These are phyloP conservation scores for Caligus rogercresseyi DNA, from an alignment of 1,140 invertebrate species.

Conservation along the genomic window DNA sequence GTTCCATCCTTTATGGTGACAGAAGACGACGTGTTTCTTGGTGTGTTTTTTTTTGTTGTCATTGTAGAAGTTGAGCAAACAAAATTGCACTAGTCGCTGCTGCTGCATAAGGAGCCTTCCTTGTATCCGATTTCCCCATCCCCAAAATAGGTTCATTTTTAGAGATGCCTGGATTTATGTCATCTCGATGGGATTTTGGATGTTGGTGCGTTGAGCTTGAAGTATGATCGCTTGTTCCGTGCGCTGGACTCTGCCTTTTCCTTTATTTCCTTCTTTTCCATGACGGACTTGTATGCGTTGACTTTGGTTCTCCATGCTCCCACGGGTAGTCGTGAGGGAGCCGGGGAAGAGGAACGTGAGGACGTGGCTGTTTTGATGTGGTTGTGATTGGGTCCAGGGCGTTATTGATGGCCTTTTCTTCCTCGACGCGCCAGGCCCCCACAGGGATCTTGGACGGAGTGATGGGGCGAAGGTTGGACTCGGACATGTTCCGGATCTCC, in stretches of 20 bases:
- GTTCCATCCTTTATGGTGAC: too few relatives aligned
- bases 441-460: conserved; percentile 19
- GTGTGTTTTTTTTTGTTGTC: too few relatives aligned
- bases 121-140: not conserved
- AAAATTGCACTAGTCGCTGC: too few relatives aligned
- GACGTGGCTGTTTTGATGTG: not conserved
- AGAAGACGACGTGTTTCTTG: too few relatives aligned
- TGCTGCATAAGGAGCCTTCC: too few relatives aligned
- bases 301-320: conserved; percentile 13
- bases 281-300: conserved; percentile 10
- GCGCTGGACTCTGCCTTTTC: not conserved
- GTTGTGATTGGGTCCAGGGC: conserved; percentile 6
- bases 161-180: not conserved
- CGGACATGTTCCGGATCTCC: conserved; percentile 5
- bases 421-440: conserved; percentile 17
- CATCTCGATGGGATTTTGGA: conserved; percentile 11
- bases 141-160: not conserved
- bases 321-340: conserved; percentile 2
- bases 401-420: conserved; percentile 19
- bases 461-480: conserved; percentile 10
- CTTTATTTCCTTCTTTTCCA: conserved; percentile 14
- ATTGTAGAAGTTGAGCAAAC: too few relatives aligned
- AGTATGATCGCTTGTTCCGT: not conserved
- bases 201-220: conserved; percentile 12
- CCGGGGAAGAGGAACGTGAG: conserved; percentile 6